Evolutionary conservation across 2,797 vertebrate species (phyloP).

Genomic region (Adrianichthys oophorus): DNA sequence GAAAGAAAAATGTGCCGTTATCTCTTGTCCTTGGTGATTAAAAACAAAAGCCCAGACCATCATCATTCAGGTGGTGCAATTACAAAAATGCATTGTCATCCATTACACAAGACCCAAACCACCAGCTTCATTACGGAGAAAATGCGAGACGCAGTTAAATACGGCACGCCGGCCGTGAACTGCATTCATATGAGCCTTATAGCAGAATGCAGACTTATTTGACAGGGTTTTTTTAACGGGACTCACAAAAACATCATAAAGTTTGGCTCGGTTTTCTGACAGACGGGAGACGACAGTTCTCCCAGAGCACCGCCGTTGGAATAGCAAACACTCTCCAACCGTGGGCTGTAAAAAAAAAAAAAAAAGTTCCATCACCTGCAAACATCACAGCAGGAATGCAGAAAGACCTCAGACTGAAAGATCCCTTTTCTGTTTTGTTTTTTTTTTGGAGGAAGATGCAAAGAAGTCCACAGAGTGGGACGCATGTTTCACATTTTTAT

Average conservation of each 20-base stretch:
- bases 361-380: background rate
- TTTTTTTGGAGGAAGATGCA: background rate
- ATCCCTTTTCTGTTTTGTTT: background rate
- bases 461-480: background rate
- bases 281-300: background rate
- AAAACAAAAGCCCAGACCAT: background rate
- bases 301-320: slow-evolving; percentile 2
- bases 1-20: slow-evolving; percentile 5
- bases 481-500: background rate
- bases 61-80: slow-evolving; percentile 21
- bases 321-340: slow-evolving; percentile 17
- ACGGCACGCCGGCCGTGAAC: background rate
- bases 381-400: background rate
- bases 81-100: slow-evolving; percentile 23
- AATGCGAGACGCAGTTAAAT: slow-evolving; percentile 1
- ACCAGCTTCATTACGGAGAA: slow-evolving; percentile 15
- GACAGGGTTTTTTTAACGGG: background rate
- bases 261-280: background rate
- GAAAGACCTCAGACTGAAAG: background rate
- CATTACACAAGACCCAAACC: slow-evolving; percentile 7
- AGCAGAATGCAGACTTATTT: slow-evolving; percentile 1
- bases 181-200: slow-evolving; percentile 2
- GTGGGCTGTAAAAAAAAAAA: background rate
- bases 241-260: slow-evolving; percentile 9
- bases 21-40: background rate